Conservation (phyloP, 2,888 invertebrate genomes). For the Byasa hedistus region DNA sequence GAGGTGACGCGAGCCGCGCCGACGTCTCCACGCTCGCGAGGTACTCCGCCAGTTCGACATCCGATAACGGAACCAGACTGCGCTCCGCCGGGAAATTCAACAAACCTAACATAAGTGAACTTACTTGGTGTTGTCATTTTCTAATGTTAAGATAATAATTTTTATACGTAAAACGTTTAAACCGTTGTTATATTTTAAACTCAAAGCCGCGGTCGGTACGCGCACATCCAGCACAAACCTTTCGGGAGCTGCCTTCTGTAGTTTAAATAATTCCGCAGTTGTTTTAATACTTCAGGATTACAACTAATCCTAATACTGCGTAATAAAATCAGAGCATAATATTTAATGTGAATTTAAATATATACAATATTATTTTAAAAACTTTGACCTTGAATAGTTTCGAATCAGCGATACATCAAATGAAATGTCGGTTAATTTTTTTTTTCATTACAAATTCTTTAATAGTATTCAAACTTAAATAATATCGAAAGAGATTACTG, state of each 20-base stretch:
- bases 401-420: too few species aligned
- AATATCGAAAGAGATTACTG: too few species aligned
- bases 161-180: slow-evolving; percentile 66
- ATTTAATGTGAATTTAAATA: too few species aligned
- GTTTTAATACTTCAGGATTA: background rate
- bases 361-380: too few species aligned
- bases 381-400: too few species aligned
- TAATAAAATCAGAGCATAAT: too few species aligned
- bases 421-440: too few species aligned
- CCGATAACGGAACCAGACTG: slow-evolving; percentile 49
- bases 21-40: slow-evolving; percentile 50
- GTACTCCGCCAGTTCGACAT: slow-evolving; percentile 64
- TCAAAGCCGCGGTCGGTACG: slow-evolving; percentile 30
- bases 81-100: slow-evolving; percentile 44
- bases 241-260: background rate
- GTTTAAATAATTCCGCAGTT: too few species aligned
- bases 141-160: slow-evolving; percentile 48
- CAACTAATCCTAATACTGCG: too few species aligned
- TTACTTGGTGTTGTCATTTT: slow-evolving; percentile 31
- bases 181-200: slow-evolving; percentile 42
- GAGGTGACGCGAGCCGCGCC: slow-evolving; percentile 53
- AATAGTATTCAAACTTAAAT: too few species aligned
- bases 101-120: slow-evolving; percentile 14
- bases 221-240: slow-evolving; percentile 38
- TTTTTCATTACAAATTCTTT: too few species aligned